phyloP scores from a whole-genome alignment of 1,140 invertebrate species.

The Conopomorpha cramerella region DNA sequence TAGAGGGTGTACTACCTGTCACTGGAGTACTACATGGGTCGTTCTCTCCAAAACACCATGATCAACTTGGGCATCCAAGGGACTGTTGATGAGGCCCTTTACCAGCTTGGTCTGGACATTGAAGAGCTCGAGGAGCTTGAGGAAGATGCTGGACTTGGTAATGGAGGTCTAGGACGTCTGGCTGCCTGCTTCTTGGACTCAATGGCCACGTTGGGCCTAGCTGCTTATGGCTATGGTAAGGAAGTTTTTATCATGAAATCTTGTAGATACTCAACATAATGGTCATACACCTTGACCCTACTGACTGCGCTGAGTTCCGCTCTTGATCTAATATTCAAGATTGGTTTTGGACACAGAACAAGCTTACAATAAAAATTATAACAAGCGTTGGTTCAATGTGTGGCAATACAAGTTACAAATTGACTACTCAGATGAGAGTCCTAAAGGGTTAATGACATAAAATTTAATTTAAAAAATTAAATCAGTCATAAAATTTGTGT shows the following conservation, averaged over 20 bases:
- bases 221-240: conserved; percentile 96
- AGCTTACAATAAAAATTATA: background rate
- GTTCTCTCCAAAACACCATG: conserved; percentile 98
- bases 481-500: too few relatives aligned
- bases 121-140: conserved; percentile 97
- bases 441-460: too few relatives aligned
- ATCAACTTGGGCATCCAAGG: conserved; percentile 98
- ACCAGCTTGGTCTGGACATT: conserved; percentile 97
- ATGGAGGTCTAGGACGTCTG: conserved; percentile 95
- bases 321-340: background rate
- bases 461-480: too few relatives aligned
- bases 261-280: too few relatives aligned
- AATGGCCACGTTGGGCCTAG: conserved; percentile 97
- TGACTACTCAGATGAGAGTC: background rate
- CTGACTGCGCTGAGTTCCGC: too few relatives aligned
- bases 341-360: background rate
- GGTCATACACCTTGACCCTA: too few relatives aligned
- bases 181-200: conserved; percentile 99
- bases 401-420: background rate
- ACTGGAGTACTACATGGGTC: conserved; percentile 99
- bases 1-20: conserved; percentile 98
- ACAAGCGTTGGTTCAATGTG: background rate
- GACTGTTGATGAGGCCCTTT: conserved; percentile 96
- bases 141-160: conserved; percentile 98
- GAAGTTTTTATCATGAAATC: background rate